Percentiles rank a stretch among this genome's conserved stretches.
Evolutionary conservation across 1,140 invertebrate species (phyloP).

Genomic region (Carposina sasakii): DNA sequence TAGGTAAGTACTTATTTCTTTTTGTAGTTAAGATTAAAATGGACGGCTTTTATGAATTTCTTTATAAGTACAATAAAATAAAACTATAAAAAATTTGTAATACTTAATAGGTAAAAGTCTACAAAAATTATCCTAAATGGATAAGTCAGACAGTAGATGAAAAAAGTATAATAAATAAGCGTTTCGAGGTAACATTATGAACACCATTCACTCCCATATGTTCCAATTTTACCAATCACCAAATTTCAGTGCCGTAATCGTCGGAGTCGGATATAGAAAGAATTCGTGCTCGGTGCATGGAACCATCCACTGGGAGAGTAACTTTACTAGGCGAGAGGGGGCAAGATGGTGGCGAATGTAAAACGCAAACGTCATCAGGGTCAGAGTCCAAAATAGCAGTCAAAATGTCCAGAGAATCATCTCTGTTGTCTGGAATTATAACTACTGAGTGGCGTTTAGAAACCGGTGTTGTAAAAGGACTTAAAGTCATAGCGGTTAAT

Average conservation of each 20-base stretch:
- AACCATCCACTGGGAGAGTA: slow-evolving; percentile 71
- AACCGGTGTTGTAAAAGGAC: slow-evolving; percentile 61
- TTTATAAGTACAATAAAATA: neutral
- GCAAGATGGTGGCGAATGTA: slow-evolving; percentile 51
- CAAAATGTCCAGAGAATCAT: slow-evolving; percentile 56
- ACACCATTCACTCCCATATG: too few species aligned
- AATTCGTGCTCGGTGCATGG: slow-evolving; percentile 71
- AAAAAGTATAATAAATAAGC: too few species aligned
- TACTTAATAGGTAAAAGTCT: too few species aligned
- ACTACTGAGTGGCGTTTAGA: slow-evolving; percentile 53
- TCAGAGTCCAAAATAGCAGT: slow-evolving; percentile 67
- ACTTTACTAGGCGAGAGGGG: slow-evolving; percentile 71
- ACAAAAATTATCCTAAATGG: too few species aligned
- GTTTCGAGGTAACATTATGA: too few species aligned
- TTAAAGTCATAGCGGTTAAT: slow-evolving; percentile 57
- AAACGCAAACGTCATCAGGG: slow-evolving; percentile 52
- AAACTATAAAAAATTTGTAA: neutral
- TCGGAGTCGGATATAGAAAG: slow-evolving; percentile 73
- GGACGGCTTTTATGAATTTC: neutral
- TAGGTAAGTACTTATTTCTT: too few species aligned
- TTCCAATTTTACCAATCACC: slow-evolving; percentile 69
- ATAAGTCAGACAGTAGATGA: too few species aligned
- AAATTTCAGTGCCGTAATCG: slow-evolving; percentile 83
- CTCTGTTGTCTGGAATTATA: slow-evolving; percentile 45
- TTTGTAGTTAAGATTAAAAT: neutral